Percentiles rank a stretch among this genome's conserved stretches.
phyloP scores from a whole-genome alignment of 2,797 vertebrate species.

The Anabacerthia variegaticeps region DNA sequence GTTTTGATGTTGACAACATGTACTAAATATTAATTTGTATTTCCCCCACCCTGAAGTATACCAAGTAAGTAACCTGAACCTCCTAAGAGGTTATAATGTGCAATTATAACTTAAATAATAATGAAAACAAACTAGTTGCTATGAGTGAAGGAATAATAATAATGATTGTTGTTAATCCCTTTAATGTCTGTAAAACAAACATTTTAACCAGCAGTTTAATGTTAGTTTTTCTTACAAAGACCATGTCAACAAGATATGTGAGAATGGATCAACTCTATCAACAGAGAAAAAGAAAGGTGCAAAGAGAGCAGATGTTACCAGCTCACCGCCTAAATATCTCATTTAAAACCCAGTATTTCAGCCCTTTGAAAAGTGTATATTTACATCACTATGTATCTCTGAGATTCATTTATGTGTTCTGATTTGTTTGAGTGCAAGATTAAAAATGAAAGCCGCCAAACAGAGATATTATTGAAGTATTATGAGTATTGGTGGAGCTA shows the following conservation, averaged over 20 bases:
- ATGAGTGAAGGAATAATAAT: not conserved
- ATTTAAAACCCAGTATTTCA: not conserved
- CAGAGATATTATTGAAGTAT: not conserved
- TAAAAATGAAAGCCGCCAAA: not conserved
- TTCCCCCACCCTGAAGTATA: not conserved
- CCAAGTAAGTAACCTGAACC: fast-evolving
- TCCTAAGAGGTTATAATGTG: not conserved
- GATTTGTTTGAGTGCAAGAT: not conserved
- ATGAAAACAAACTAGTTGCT: not conserved
- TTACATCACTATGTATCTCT: not conserved
- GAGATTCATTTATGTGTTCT: not conserved
- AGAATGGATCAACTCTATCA: not conserved
- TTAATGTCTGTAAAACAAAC: not conserved
- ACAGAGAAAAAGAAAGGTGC: not conserved
- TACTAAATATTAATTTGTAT: not conserved
- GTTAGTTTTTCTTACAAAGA: not conserved
- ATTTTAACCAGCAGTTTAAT: not conserved
- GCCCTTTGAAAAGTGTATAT: not conserved
- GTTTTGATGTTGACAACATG: not conserved
- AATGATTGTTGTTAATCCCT: not conserved
- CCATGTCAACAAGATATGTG: not conserved
- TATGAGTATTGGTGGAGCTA: not conserved
- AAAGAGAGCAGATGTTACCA: not conserved
- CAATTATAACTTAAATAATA: not conserved
- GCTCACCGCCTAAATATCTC: not conserved